A percentile compares a stretch with the other conserved stretches of the same genome.
Evolutionary conservation across 2,797 vertebrate genomes (phyloP).

Genomic region (Myotis planiceps): DNA sequence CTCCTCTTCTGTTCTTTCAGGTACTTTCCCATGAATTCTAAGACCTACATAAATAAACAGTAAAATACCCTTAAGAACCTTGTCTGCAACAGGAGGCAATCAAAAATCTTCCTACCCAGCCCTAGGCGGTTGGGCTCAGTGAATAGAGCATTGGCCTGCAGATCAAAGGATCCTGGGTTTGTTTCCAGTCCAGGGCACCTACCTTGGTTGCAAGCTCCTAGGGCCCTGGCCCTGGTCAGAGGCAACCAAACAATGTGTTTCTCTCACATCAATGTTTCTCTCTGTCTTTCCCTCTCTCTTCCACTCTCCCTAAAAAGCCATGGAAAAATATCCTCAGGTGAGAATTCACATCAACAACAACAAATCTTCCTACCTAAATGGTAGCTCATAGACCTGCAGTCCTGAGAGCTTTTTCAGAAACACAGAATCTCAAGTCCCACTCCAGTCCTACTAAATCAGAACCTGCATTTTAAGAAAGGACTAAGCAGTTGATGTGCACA

Average conservation of each 20-base stretch:
- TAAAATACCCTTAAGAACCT: background rate
- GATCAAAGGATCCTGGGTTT: too few species aligned
- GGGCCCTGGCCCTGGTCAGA: too few species aligned
- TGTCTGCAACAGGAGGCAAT: background rate
- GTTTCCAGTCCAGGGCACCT: too few species aligned
- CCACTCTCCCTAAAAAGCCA: too few species aligned
- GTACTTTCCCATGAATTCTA: background rate
- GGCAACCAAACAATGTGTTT: too few species aligned
- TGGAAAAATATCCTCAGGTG: too few species aligned
- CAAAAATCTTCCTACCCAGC: background rate
- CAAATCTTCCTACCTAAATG: background rate
- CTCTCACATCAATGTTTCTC: too few species aligned
- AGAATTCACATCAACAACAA: too few species aligned
- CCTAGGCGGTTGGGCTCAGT: too few species aligned
- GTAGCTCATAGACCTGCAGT: background rate
- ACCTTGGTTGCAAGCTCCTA: too few species aligned
- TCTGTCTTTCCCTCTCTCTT: too few species aligned
- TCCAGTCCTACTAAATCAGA: background rate
- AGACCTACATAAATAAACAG: conserved; percentile 45
- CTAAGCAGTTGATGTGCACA: background rate
- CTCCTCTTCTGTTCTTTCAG: background rate
- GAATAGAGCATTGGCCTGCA: too few species aligned
- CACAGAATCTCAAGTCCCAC: background rate
- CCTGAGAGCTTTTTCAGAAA: background rate
- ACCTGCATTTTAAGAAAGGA: background rate